Conservation (phyloP, 2,113 vertebrate species). For the Saccopteryx bilineata region DNA sequence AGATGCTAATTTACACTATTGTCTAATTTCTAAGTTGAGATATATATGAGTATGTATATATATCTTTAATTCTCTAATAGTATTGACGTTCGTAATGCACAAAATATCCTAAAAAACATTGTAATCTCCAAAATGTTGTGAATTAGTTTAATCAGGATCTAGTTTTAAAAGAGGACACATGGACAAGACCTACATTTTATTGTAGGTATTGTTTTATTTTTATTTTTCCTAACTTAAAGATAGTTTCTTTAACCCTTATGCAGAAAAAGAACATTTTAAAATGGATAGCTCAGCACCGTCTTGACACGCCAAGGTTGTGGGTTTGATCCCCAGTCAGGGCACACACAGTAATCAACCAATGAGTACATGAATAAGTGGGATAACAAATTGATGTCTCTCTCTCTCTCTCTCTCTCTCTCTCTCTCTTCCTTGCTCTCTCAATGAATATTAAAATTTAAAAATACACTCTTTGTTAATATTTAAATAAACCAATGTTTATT, state of each 20-base stretch:
- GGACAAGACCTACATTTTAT: not conserved
- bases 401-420: no score
- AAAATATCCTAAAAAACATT: not conserved
- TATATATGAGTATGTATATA: no score
- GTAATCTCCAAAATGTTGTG: not conserved
- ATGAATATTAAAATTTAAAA: no score
- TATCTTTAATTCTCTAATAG: not conserved
- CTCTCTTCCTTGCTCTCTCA: no score
- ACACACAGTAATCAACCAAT: no score
- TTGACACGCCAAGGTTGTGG: no score
- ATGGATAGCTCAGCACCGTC: no score
- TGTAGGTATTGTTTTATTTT: not conserved
- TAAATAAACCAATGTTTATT: not conserved
- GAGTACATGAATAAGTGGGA: no score
- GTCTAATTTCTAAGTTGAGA: not conserved
- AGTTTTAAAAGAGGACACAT: not conserved
- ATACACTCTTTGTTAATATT: not conserved
- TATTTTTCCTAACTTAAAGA: not conserved
- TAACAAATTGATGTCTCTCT: no score
- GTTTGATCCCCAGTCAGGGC: no score
- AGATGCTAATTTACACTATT: fast-evolving
- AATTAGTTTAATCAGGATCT: not conserved
- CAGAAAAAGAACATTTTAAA: not conserved
- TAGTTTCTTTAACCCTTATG: not conserved
- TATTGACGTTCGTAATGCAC: fast-evolving